Evolutionary conservation across 2,888 invertebrate species (phyloP).

Genomic region (Stictocephala bisonia): DNA sequence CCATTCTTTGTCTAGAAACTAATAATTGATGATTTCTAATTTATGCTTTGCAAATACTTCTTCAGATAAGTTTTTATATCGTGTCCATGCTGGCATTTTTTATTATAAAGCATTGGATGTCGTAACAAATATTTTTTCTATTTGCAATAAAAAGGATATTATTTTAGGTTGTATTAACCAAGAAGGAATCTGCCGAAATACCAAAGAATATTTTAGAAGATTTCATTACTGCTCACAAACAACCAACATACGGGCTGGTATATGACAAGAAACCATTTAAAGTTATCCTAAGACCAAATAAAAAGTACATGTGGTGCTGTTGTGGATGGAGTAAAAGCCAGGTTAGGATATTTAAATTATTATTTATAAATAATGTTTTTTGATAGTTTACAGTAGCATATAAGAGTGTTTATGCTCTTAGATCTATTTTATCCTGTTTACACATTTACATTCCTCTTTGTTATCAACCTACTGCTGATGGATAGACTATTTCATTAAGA

Average conservation of each 20-base stretch:
- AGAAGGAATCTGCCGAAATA: constrained; percentile 61
- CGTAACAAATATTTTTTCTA: too few species aligned
- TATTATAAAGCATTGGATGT: too few species aligned
- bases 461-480: too few species aligned
- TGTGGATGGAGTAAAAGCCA: constrained; percentile 92
- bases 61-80: too few species aligned
- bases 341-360: too few species aligned
- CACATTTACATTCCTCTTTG: too few species aligned
- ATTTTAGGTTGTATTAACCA: not conserved
- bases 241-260: constrained; percentile 78
- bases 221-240: constrained; percentile 72
- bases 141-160: too few species aligned
- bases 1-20: too few species aligned
- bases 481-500: too few species aligned
- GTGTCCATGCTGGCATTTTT: too few species aligned
- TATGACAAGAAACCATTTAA: constrained; percentile 93
- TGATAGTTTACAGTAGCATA: not conserved
- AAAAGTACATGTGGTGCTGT: constrained; percentile 88
- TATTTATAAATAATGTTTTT: constrained; percentile 46
- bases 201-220: constrained; percentile 75
- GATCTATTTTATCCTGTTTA: not conserved
- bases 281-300: constrained; percentile 75
- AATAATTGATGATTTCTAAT: too few species aligned
- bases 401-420: not conserved
- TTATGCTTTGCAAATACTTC: too few species aligned